Base-by-base conservation (phyloP, 1,140 invertebrate species). In the Drosophila simulans region DNA sequence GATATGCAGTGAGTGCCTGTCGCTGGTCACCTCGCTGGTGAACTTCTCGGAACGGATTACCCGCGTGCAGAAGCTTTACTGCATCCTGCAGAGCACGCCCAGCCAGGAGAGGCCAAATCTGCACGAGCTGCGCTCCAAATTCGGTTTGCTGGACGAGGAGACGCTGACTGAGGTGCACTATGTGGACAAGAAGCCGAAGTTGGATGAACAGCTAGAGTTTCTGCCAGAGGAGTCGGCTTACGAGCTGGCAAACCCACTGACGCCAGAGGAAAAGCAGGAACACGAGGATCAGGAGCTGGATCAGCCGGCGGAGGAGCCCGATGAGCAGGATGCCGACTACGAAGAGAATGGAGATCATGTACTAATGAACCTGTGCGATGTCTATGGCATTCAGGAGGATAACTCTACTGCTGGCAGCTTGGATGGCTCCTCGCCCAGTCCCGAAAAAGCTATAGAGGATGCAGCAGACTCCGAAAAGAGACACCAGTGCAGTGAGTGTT, bases 11-110 rank as follows among this genome's bases (percentile, higher is more conserved):
- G 80, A 91, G 22, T 91, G 90, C 40, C 48, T 91, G 15, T 73
- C 76, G 4, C 49, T 91, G 17, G 72, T 91, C 25, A 80, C 75
- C 0, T 73, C 86, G n/a, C 37, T 91, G 49, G 81, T 89, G 0
- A 83, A 83, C 2, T 91, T 91, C 39, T 85, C 84, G 20, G 81
- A 91, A 25, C 83, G 78, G 2, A 81, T 90, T 8, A 65, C 59
- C 3, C 74, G 79, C 0, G 90, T 91, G 34, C 90, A 91, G 42
- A 79, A 83, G 51, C 72, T 91, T 20, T 91, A 70, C 51, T 72
- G 68, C 35, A 65, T 82, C 27, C 35, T 88, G 8, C 69, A 77
- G 39, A 75, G 69, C 22, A 62, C 59, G 1, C 49, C 66, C 8
- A 37, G 37, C 1, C 51, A 58, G 15, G 63, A 73, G 4, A 10